These are phyloP conservation scores for Florisuga fusca DNA, from an alignment of 2,797 vertebrate species.

Conservation along the genomic window DNA sequence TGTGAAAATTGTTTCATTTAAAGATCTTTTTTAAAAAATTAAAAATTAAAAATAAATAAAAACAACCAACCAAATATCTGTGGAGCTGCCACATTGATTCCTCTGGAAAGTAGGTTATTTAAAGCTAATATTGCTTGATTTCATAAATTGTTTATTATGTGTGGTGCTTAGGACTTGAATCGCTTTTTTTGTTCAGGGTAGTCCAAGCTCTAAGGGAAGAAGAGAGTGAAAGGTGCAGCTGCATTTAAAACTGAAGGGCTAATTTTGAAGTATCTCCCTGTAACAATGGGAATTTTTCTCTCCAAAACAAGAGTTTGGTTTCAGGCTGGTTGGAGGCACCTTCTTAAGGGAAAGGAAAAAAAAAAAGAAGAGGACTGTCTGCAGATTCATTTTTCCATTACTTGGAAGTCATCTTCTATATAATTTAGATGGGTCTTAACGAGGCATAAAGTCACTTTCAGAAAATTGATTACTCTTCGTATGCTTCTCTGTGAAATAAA, in stretches of 20 bases:
- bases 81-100: not conserved
- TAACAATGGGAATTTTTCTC: conserved; percentile 37
- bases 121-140: conserved; percentile 48
- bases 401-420: conserved; percentile 64
- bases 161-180: conserved; percentile 42
- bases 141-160: conserved; percentile 46
- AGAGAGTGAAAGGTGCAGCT: conserved; percentile 43
- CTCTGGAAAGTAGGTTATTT: conserved; percentile 30
- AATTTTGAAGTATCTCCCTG: conserved; percentile 35
- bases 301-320: conserved; percentile 57
- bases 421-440: conserved; percentile 70
- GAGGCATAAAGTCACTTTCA: conserved; percentile 66
- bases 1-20: conserved; percentile 2
- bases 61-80: not conserved
- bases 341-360: conserved; percentile 17
- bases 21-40: not conserved
- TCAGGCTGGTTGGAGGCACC: conserved; percentile 36
- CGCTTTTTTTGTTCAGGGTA: conserved; percentile 37
- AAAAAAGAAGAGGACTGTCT: not conserved
- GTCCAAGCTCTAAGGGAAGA: conserved; percentile 33
- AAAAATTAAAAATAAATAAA: no score
- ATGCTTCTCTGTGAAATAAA: conserved; percentile 40
- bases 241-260: conserved; percentile 50
- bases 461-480: conserved; percentile 59
- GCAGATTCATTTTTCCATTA: conserved; percentile 64